These are phyloP conservation scores for Euproctis similis DNA, from an alignment of 2,888 invertebrate genomes.

Conservation along the genomic window DNA sequence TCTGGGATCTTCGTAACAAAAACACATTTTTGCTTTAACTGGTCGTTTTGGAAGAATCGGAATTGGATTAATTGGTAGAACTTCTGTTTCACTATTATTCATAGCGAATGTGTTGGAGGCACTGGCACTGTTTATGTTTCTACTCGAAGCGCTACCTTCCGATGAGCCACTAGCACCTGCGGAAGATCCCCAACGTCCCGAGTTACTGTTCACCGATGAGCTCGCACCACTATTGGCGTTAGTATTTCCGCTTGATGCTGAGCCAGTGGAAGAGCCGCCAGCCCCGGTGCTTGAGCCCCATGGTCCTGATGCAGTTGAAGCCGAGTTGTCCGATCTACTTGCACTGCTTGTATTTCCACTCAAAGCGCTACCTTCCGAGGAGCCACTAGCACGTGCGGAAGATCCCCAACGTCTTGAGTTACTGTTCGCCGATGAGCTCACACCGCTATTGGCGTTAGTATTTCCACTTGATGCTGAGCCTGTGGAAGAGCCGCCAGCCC, in stretches of 20 bases:
- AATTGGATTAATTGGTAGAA: neutral
- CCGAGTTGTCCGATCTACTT: neutral
- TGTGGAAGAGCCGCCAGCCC: neutral
- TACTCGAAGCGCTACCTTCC: neutral
- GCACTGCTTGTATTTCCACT: neutral
- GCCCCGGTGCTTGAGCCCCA: neutral
- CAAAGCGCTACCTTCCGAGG: neutral
- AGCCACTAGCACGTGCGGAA: neutral
- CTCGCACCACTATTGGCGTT: neutral
- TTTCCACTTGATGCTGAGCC: neutral
- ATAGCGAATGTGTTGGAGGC: too few species aligned
- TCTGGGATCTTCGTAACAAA: neutral
- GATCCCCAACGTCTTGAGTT: neutral
- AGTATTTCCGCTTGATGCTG: neutral
- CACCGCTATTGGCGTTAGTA: neutral
- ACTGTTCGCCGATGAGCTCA: neutral
- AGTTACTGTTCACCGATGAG: neutral
- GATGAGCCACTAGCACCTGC: neutral
- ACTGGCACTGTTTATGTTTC: neutral
- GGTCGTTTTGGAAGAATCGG: neutral
- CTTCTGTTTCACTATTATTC: neutral
- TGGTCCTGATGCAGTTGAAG: neutral
- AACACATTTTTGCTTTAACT: neutral
- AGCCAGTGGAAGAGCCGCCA: neutral
- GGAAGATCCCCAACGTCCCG: neutral